Base-by-base conservation (phyloP, 2,888 invertebrate genomes). In the Nomada hirtipes region DNA sequence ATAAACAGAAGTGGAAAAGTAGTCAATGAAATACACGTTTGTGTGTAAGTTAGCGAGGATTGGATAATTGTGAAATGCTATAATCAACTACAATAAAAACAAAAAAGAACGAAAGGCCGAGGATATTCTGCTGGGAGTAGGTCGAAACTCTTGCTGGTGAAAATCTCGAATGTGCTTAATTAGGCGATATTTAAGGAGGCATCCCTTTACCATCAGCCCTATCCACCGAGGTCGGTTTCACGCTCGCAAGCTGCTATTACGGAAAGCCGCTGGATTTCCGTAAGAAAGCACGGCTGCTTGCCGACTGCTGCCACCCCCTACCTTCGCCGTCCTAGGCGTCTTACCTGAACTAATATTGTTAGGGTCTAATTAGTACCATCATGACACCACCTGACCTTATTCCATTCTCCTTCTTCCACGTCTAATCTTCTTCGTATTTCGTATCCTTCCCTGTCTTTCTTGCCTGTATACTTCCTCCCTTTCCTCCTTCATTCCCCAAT, bases 101-200 rank as follows among this genome's bases (percentile, higher is more conserved):
- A 11, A 50, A 50, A 15, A 50, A 50, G 18, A 50, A 18, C 13
- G 20, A 29, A 42, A 13, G 10, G 11, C 2, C 15, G 50, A 42
- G 13, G 0, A 26, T n/a, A 78, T 88, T 79, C 85, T 73, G 70
- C 76, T 78, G 77, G 82, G 78, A 76, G 79, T 83, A 69, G 79
- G 76, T 82, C 82, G 82, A 87, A 89, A 87, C 77, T 86, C 83
- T 71, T 76, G 65, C 77, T 57, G 63, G 71, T 29, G 82, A 86
- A 91, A 91, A 89, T 91, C 88, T 88, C 89, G 89, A 92, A 90
- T 90, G 89, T 90, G 90, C 90, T 92, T 91, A 92, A 92, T 93
- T 92, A 92, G 90, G 85, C 89, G 90, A 92, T 92, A 92, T 91
- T 90, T 87, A 90, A 91, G 90, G 85, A 87, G 83, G 73, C 72